Base-by-base conservation (phyloP, 2,113 vertebrate species). In the Uria lomvia region DNA sequence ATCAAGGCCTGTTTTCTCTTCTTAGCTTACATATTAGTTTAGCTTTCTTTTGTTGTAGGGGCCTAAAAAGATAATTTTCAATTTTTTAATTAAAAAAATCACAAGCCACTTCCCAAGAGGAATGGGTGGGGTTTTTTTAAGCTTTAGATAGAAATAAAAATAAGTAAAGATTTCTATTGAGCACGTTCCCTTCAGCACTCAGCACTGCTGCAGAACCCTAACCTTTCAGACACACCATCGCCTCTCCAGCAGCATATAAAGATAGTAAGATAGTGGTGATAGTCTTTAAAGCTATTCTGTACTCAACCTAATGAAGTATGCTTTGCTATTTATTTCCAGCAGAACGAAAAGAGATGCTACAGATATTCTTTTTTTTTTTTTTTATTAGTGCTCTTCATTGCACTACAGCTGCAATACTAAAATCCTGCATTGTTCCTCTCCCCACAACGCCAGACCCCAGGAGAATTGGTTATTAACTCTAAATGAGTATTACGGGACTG, bases 401-500 rank as follows among this genome's bases (percentile, higher is more conserved):
- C 26, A n/a, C 62, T 62, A 65, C 90, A 92, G 66, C 74, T 90
- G 74, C 81, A 73, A 59, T 66, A 55, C 27, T 79, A 38, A 82
- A 91, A 38, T 62, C 30, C 49, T 12, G 16, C 15, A 8, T 26
- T 85, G 52, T 68, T 80, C 70, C 73, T 75, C 50, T 90, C 71
- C 38, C 56, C 73, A 32, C 67, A 47, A 27, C 3, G 3, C 21
- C 74, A 66, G 45, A 43, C 71, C 71, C 53, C 58, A 55, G 45
- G 45, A 90, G 88, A 91, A 65, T 5, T n/a, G 32, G 36, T 65
- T 92, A 76, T 88, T 90, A 87, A 67, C 67, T 88, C 81, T 12
- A 55, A 94, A 90, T 84, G 81, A 85, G 52, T 5, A 65, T 70
- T 95, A 36, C 70, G 96, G 43, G 73, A 43, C 49, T 86, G 71